phyloP scores from a whole-genome alignment of 2,888 invertebrate genomes.

The Gryllus longicercus region DNA sequence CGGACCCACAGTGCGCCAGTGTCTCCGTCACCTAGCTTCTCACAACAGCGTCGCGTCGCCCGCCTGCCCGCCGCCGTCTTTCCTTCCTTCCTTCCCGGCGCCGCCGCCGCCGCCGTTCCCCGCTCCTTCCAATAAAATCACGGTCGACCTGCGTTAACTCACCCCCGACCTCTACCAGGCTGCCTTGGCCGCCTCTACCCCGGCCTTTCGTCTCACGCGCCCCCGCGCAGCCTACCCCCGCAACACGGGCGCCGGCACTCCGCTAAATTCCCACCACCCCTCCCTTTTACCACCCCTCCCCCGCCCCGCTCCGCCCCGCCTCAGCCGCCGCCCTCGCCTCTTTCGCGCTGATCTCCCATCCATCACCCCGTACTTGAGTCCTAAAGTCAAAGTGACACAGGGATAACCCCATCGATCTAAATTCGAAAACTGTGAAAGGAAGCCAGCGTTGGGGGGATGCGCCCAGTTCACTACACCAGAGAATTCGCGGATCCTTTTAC shows the following conservation, averaged over 20 bases:
- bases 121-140: background rate
- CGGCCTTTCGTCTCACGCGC: background rate
- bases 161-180: background rate
- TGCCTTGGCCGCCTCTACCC: background rate
- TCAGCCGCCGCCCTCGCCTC: background rate
- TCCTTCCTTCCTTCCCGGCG: too few relatives aligned
- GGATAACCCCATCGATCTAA: slow-evolving; percentile 17
- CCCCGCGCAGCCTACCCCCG: background rate
- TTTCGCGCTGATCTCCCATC: background rate
- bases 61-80: too few relatives aligned
- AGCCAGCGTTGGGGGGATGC: background rate
- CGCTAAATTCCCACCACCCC: background rate
- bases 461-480: slow-evolving; percentile 6
- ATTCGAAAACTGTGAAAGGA: slow-evolving; percentile 17
- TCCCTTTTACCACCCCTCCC: background rate
- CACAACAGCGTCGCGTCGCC: too few relatives aligned
- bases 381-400: slow-evolving; percentile 9
- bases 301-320: background rate
- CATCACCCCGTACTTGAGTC: background rate
- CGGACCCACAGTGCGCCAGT: too few relatives aligned
- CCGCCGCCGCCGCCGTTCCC: background rate
- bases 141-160: background rate
- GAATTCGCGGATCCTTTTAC: slow-evolving; percentile 10
- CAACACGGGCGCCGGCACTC: background rate
- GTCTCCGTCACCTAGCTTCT: too few relatives aligned